A percentile compares a stretch with the other conserved stretches of the same genome.
Evolutionary conservation across 1,140 invertebrate genomes (phyloP).

Genomic region (Samia ricini): DNA sequence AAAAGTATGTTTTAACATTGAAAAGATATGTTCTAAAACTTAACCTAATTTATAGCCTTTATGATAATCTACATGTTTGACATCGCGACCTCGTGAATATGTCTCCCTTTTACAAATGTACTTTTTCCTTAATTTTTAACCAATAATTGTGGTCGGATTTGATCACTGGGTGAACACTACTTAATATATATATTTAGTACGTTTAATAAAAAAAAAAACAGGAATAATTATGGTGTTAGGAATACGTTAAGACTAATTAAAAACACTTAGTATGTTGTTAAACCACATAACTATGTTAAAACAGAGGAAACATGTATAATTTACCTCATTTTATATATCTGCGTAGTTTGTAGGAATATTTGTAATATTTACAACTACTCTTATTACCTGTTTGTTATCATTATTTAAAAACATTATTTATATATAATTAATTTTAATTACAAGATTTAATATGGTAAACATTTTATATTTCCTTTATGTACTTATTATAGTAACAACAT

Average conservation of each 20-base stretch:
- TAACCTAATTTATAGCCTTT: too few relatives aligned
- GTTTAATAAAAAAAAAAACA: not conserved
- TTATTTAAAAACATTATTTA: not conserved
- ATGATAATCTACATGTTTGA: too few relatives aligned
- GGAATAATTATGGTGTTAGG: not conserved
- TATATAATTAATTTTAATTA: not conserved
- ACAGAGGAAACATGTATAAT: not conserved
- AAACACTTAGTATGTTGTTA: not conserved
- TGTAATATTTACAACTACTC: not conserved
- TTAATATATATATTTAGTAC: not conserved
- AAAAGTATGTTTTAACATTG: too few relatives aligned
- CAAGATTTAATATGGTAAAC: not conserved
- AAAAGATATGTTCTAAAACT: too few relatives aligned
- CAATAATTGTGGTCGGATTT: too few relatives aligned
- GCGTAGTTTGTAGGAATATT: not conserved
- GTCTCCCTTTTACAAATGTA: not conserved
- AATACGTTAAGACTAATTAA: not conserved
- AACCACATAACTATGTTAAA: not conserved
- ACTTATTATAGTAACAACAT: too few relatives aligned
- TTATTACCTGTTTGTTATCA: not conserved
- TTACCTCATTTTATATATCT: not conserved
- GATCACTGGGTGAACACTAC: too few relatives aligned
- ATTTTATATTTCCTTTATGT: not conserved
- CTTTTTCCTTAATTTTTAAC: too few relatives aligned
- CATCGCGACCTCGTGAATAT: too few relatives aligned